phyloP scores from a whole-genome alignment of 2,113 vertebrate genomes.

The Corynorhinus townsendii region DNA sequence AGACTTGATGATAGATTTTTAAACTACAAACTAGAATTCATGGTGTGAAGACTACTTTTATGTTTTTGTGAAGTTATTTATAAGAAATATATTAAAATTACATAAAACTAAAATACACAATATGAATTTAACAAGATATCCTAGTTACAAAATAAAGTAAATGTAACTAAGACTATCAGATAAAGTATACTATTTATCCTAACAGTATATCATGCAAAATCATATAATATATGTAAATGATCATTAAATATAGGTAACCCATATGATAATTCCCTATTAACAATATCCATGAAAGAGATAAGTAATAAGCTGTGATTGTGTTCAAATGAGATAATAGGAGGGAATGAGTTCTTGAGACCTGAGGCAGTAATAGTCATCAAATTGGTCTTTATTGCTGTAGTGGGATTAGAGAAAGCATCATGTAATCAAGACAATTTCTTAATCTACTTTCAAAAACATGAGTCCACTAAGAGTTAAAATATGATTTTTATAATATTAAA shows the following conservation, averaged over 20 bases:
- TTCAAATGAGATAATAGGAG: neutral
- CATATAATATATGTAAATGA: neutral
- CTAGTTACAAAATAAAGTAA: neutral
- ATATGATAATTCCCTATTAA: neutral
- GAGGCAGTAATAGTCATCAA: neutral
- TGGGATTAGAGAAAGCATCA: neutral
- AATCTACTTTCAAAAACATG: neutral
- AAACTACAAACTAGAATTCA: neutral
- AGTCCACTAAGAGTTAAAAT: neutral
- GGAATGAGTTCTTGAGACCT: neutral
- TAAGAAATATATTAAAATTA: neutral
- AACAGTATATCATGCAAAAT: neutral
- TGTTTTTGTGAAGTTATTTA: neutral
- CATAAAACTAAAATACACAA: neutral
- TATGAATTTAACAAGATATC: neutral
- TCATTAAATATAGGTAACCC: neutral
- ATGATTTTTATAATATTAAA: neutral
- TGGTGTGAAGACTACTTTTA: neutral
- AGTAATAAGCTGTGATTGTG: neutral
- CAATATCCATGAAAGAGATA: neutral
- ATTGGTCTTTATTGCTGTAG: neutral
- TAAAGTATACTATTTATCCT: neutral
- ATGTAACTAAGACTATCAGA: neutral
- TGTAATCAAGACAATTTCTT: neutral
- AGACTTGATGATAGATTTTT: neutral